A percentile compares a stretch with the other conserved stretches of the same genome.
Conservation (phyloP, 2,797 vertebrate species). For the Sebastiscus tertius region DNA sequence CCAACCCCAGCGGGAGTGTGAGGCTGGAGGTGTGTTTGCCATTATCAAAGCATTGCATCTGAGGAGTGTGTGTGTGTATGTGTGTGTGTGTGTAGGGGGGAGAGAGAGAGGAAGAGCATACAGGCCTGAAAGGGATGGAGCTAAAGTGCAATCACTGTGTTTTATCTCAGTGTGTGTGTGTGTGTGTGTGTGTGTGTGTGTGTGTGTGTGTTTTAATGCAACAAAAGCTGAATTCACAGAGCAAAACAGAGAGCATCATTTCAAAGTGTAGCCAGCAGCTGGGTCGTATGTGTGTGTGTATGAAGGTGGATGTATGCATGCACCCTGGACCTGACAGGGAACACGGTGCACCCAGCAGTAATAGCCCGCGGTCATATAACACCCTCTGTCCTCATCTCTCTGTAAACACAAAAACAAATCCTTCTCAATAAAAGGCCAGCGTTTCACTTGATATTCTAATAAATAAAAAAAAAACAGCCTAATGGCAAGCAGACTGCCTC, state of each 20-base stretch:
- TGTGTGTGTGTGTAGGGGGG: neutral
- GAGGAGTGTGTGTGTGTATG: neutral
- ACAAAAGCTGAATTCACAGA: slow-evolving; percentile 3
- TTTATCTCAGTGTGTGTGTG: neutral
- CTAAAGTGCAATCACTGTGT: slow-evolving; percentile 10
- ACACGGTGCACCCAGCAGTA: neutral
- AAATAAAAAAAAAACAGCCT: slow-evolving; percentile 4
- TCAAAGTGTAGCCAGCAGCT: slow-evolving; percentile 2
- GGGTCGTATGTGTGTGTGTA: neutral
- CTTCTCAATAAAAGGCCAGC: neutral
- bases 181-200: neutral
- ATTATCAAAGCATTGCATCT: slow-evolving; percentile 68
- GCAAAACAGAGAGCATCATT: neutral
- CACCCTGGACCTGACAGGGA: neutral
- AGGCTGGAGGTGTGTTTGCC: slow-evolving; percentile 57
- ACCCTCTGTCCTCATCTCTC: neutral
- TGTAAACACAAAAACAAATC: neutral
- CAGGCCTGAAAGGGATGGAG: slow-evolving; percentile 12
- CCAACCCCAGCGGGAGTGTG: slow-evolving; percentile 59
- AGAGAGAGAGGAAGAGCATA: neutral
- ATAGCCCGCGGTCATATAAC: neutral
- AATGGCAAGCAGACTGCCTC: neutral
- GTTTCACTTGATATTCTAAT: slow-evolving; percentile 5
- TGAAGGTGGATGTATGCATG: neutral
- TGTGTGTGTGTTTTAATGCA: slow-evolving; percentile 6